Base-by-base conservation (phyloP, 2,113 vertebrate species). In the Percina caprodes region DNA sequence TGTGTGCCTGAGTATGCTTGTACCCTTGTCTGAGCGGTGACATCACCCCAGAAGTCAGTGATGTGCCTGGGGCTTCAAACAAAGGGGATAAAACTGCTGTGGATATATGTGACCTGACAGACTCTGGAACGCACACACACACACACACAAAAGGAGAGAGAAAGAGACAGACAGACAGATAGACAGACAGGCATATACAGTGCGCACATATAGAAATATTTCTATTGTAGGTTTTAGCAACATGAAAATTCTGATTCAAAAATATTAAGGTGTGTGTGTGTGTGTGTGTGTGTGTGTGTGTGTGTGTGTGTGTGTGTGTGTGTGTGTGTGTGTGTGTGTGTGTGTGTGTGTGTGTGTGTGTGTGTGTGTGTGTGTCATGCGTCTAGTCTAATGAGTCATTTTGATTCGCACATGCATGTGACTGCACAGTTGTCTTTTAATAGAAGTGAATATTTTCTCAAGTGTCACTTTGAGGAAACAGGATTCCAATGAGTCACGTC, bases 71-170 rank as follows among this genome's bases (percentile, higher is more conserved):
- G 91, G 93, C 88, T 49, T 87, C 68, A 60, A 87, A 88, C 89
- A 87, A 87, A 88, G 84, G 69, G 79, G 76, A 90, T 80, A 67
- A 87, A 91, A 89, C 67, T 48, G 46, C 74, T 83, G 73, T 88
- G 68, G 89, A 90, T 93, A 86, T 82, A 93, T 94, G 74, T 85
- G 92, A 93, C 90, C 91, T 93, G 94, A 93, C 92, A 94, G 92
- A 89, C 71, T 79, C 77, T 21, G 15, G 23, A 72, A 80, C 83
- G 77, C 79, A 65, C 60, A 69, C 61, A 62, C 33, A 62, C 35
- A 42, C 9, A 45, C n/a, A 65, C 62, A 66, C 42, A 46, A 1
- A 26, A 46, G 16, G 35, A 59, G 33, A 66, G 24, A 61, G 56
- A 77, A 26, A 24, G 45, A 62, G 49, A 62, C n/a, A 72, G 49